Evolutionary conservation across 2,113 vertebrate genomes (phyloP), one percentile per base, ranked within the genome.

Genomic region (Amia ocellicauda): DNA sequence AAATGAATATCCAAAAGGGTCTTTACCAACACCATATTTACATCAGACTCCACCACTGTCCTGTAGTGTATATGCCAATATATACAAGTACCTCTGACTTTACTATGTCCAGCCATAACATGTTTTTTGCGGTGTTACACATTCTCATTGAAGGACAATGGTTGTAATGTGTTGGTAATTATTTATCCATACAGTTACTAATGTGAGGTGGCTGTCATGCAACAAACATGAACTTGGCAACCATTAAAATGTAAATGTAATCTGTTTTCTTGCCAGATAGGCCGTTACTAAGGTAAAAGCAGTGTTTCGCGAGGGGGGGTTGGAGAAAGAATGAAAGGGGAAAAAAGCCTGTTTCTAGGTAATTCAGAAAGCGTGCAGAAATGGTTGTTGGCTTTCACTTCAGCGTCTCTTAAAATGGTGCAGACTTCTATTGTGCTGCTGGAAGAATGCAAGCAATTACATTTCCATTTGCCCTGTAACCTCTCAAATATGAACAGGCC

Each of bases 401-500:
- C 26, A 54, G 60, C 63, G 53, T 45, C 62, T 68, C 50, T 60
- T 49, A 60, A 71, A 69, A 70, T 58, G 67, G 61, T 69, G 50
- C 29, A 75, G 66, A 77, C 62, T 59, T 24, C 26, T 60, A 77
- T 74, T 80, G 75, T 78, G 74, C 59, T 61, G 50, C 74, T 54
- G 78, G 70, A 84, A 80, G 70, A 60, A 11, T 66, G 51, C 51
- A 49, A 67, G 67, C 72, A 77, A 67, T 74, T 80, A 68, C 74
- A 76, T 74, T 76, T 78, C 71, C 70, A 68, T 65, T 73, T 61
- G 62, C 63, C 28, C 50, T 67, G 57, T 66, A 71, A 68, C 72
- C 70, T 74, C 80, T 80, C 71, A 58, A 58, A 64, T 66, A 74
- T 67, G 63, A 76, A 78, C 76, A 72, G 74, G 66, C 69, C 58